Evolutionary conservation across 2,797 vertebrate genomes (phyloP).

Genomic region (Geotrypetes seraphini): DNA sequence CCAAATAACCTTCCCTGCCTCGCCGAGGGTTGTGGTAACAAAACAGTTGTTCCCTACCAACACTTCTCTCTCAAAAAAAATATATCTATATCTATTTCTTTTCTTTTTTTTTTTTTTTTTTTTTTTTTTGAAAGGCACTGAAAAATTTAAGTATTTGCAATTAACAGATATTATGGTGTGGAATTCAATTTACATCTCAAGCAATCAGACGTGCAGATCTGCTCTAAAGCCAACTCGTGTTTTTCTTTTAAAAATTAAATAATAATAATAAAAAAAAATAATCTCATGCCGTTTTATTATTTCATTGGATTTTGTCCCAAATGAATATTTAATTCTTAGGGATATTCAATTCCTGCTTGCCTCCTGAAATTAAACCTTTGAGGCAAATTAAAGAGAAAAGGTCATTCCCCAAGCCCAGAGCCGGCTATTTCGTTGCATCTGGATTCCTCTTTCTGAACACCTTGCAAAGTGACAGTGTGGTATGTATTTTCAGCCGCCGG

Average conservation of each 20-base stretch:
- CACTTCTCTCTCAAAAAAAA: slow-evolving; percentile 34
- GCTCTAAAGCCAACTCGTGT: slow-evolving; percentile 25
- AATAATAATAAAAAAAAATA: slow-evolving; percentile 16
- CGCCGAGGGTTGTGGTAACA: slow-evolving; percentile 58
- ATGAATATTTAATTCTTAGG: slow-evolving; percentile 65
- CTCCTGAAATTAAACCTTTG: slow-evolving; percentile 58
- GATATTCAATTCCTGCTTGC: slow-evolving; percentile 64
- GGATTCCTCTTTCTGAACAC: slow-evolving; percentile 79
- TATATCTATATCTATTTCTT: no score
- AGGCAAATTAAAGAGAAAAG: slow-evolving; percentile 74
- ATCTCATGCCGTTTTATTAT: slow-evolving; percentile 61
- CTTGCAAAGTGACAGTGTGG: slow-evolving; percentile 74
- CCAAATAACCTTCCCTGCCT: slow-evolving; percentile 96
- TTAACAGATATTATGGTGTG: slow-evolving; percentile 55
- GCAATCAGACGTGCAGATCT: slow-evolving; percentile 32
- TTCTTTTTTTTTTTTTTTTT: no score
- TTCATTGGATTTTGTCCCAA: slow-evolving; percentile 65
- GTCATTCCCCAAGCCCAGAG: slow-evolving; percentile 69
- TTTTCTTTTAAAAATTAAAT: slow-evolving; percentile 41
- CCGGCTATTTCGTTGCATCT: slow-evolving; percentile 60
- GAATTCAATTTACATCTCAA: slow-evolving; percentile 48
- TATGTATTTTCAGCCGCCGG: slow-evolving; percentile 75
- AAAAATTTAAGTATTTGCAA: slow-evolving; percentile 54
- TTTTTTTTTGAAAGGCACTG: no score
- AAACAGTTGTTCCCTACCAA: slow-evolving; percentile 59